Percentiles rank a stretch among this genome's conserved stretches.
phyloP scores from a whole-genome alignment of 2,888 invertebrate genomes.

The Tiliacea aurago region DNA sequence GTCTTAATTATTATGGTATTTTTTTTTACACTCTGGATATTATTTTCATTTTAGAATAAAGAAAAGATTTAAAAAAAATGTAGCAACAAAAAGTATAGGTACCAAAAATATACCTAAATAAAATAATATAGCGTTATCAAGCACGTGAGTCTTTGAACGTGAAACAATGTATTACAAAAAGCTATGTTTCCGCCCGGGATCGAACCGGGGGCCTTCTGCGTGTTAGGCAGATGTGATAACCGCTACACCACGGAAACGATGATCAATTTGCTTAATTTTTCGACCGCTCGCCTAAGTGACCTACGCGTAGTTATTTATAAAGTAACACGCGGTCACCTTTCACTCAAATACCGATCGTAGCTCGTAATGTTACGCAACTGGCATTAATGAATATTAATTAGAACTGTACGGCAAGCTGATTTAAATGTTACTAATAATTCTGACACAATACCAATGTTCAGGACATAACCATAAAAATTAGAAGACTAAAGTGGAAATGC shows the following conservation, averaged over 20 bases:
- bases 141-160: too few relatives aligned
- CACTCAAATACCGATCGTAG: slow-evolving; percentile 22
- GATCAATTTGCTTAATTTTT: accelerated
- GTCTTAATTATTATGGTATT: too few relatives aligned
- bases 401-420: neutral
- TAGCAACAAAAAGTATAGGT: too few relatives aligned
- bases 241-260: slow-evolving; percentile 93
- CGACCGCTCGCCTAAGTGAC: neutral
- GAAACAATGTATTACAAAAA: slow-evolving; percentile 62
- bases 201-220: slow-evolving; percentile 97
- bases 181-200: slow-evolving; percentile 95
- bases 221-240: slow-evolving; percentile 98
- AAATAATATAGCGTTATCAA: too few relatives aligned
- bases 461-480: too few relatives aligned
- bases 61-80: too few relatives aligned
- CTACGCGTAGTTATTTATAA: slow-evolving; percentile 26
- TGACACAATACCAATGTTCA: too few relatives aligned
- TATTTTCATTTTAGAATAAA: too few relatives aligned
- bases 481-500: too few relatives aligned
- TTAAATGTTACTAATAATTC: neutral
- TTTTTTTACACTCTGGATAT: too few relatives aligned
- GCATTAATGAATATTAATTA: slow-evolving; percentile 12
- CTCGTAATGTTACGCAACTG: neutral
- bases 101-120: too few relatives aligned
- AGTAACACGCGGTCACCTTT: slow-evolving; percentile 37